These are phyloP conservation scores for Rhopalosiphum padi DNA, from an alignment of 1,140 invertebrate species.

Conservation along the genomic window DNA sequence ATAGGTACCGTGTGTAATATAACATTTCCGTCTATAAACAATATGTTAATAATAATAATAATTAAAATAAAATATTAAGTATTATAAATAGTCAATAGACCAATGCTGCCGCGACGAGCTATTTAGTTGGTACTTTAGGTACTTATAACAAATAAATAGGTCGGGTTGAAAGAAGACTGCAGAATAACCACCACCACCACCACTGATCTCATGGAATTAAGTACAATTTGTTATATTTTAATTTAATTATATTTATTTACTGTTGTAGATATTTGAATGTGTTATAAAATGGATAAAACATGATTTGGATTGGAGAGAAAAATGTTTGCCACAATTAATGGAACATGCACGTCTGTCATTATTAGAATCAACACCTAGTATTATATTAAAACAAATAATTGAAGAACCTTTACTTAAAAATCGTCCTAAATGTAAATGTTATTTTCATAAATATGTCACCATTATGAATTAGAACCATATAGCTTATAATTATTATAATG, in stretches of 20 bases:
- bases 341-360: conserved; percentile 88
- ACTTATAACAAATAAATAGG: no score
- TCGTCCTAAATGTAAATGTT: conserved; percentile 75
- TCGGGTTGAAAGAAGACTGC: background rate
- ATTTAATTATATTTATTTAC: background rate
- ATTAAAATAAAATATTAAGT: no score
- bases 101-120: no score
- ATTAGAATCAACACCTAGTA: conserved; percentile 85
- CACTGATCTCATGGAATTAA: no score
- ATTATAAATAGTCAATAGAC: no score
- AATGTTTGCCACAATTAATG: conserved; percentile 81
- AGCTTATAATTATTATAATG: background rate
- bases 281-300: conserved; percentile 86
- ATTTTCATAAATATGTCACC: background rate
- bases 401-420: conserved; percentile 88
- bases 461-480: background rate
- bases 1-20: no score
- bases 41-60: no score
- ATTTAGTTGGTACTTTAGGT: no score
- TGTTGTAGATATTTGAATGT: conserved; percentile 80
- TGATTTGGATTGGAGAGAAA: conserved; percentile 73
- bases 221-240: background rate
- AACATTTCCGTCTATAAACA: no score
- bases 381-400: conserved; percentile 86
- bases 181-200: no score